phyloP scores from a whole-genome alignment of 2,888 invertebrate genomes.

The Brenthis ino region DNA sequence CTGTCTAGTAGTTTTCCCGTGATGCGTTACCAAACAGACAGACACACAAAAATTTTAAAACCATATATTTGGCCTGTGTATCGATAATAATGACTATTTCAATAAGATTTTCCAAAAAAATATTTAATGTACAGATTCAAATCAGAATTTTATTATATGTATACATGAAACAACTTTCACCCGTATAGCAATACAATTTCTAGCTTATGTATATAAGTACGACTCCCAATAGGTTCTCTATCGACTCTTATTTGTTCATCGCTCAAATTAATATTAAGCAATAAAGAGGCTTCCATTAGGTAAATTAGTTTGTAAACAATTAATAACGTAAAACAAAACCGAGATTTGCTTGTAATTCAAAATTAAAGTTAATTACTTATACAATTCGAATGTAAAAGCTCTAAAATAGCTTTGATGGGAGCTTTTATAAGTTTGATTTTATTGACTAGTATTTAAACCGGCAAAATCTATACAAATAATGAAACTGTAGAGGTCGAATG shows the following conservation, averaged over 20 bases:
- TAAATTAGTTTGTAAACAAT: constrained; percentile 15
- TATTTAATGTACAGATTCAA: too few species aligned
- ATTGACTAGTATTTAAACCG: not conserved
- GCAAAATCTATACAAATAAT: too few species aligned
- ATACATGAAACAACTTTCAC: too few species aligned
- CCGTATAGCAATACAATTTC: too few species aligned
- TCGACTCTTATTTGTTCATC: not conserved
- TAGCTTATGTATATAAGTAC: not conserved
- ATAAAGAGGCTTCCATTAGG: constrained; percentile 7
- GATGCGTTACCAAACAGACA: too few species aligned
- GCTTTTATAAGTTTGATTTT: not conserved
- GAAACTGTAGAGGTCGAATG: too few species aligned
- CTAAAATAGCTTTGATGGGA: not conserved
- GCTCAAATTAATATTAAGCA: constrained; percentile 5
- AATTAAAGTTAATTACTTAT: constrained; percentile 13
- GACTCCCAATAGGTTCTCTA: not conserved
- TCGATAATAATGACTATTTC: too few species aligned
- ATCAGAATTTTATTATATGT: too few species aligned
- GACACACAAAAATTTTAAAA: too few species aligned
- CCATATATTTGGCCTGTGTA: too few species aligned
- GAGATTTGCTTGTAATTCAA: constrained; percentile 13
- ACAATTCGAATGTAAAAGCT: constrained; percentile 1
- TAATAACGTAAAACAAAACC: constrained; percentile 10
- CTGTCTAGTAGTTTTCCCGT: too few species aligned
- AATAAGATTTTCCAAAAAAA: too few species aligned